These are phyloP conservation scores for Lutraria lutraria DNA, from an alignment of 2,888 invertebrate species.

Conservation along the genomic window DNA sequence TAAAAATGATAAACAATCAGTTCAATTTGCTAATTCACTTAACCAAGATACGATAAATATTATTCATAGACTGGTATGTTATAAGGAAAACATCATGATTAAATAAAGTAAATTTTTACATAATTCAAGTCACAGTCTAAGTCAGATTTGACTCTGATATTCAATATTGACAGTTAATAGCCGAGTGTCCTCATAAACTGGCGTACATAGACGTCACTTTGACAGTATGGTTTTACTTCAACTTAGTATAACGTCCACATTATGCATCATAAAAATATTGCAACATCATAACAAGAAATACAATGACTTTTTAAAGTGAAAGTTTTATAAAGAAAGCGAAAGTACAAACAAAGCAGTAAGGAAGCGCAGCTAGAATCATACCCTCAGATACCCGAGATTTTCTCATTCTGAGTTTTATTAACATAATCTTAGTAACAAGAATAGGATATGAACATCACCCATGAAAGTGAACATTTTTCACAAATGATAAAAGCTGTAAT, in stretches of 20 bases:
- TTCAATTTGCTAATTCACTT: not conserved
- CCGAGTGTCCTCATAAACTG: not conserved
- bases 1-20: not conserved
- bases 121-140: not conserved
- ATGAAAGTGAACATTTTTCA: too few species aligned
- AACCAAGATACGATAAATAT: not conserved
- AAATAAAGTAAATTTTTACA: not conserved
- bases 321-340: not conserved
- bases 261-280: not conserved
- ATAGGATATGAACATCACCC: not conserved
- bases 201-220: not conserved
- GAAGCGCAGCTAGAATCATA: too few species aligned
- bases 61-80: not conserved
- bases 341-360: too few species aligned
- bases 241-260: not conserved
- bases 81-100: not conserved
- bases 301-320: not conserved
- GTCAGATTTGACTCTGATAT: constrained; percentile 17
- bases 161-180: constrained; percentile 14
- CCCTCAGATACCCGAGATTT: too few species aligned
- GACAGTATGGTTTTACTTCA: not conserved
- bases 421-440: not conserved
- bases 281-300: not conserved
- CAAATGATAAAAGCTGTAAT: not conserved
- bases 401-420: too few species aligned